Evolutionary conservation across 2,888 invertebrate genomes (phyloP).

Genomic region (Lepas anatifera): DNA sequence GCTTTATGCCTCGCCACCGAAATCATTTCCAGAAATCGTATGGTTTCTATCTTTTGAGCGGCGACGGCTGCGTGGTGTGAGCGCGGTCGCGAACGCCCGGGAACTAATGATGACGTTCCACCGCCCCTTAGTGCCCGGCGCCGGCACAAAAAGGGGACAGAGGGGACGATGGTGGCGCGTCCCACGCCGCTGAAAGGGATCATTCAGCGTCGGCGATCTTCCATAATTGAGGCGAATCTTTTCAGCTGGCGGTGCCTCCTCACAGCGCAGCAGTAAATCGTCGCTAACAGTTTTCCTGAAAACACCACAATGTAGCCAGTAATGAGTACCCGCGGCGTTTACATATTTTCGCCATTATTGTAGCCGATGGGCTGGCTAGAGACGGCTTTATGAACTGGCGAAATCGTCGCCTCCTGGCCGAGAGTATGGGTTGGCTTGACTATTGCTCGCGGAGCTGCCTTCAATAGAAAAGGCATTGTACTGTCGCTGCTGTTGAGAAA

Average conservation of each 20-base stretch:
- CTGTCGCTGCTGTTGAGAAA: no score
- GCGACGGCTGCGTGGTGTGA: no score
- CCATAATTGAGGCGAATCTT: slow-evolving; percentile 9
- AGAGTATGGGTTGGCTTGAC: no score
- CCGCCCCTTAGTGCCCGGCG: not conserved
- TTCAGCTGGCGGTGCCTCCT: not conserved
- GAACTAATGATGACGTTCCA: slow-evolving; percentile 1
- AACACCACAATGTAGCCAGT: not conserved
- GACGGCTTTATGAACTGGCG: not conserved
- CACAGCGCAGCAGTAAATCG: not conserved
- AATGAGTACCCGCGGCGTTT: not conserved
- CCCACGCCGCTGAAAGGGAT: slow-evolving; percentile 8
- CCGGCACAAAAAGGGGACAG: slow-evolving; percentile 6
- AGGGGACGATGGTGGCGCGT: not conserved
- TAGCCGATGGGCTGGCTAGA: not conserved
- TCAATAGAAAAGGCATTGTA: no score
- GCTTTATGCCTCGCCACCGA: not conserved
- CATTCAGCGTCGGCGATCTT: slow-evolving; percentile 1
- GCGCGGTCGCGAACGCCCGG: not conserved
- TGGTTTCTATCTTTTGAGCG: slow-evolving; percentile 11
- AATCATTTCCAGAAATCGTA: slow-evolving; percentile 12
- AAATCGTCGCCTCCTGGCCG: slow-evolving; percentile 2
- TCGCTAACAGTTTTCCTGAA: slow-evolving; percentile 5
- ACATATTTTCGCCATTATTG: slow-evolving; percentile 7
- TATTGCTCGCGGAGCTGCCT: no score